Conservation (phyloP, 23 tunicate species). For the Pegea sp. region DNA sequence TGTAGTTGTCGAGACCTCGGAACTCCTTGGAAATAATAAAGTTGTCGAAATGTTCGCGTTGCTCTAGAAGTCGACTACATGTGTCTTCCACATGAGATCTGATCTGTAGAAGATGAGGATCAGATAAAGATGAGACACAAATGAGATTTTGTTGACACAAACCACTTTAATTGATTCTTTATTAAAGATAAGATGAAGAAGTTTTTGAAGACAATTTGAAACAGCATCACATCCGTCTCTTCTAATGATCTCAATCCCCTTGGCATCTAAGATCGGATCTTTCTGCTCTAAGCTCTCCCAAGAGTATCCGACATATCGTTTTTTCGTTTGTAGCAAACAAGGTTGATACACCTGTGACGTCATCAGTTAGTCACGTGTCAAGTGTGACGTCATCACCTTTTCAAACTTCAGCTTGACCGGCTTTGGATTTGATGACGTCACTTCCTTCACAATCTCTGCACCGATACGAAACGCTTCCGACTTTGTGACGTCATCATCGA, state of each 20-base stretch:
- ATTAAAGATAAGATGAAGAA: slow-evolving; percentile 33
- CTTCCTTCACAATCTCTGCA: slow-evolving; percentile 34
- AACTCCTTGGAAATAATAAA: slow-evolving; percentile 62
- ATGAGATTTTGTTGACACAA: neutral
- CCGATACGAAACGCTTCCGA: slow-evolving; percentile 52
- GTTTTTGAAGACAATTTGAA: slow-evolving; percentile 38
- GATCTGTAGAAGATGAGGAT: slow-evolving; percentile 10
- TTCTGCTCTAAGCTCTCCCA: slow-evolving; percentile 54
- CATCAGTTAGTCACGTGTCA: neutral
- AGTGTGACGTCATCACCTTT: slow-evolving; percentile 21
- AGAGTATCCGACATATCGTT: slow-evolving; percentile 81
- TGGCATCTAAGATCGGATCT: slow-evolving; percentile 81
- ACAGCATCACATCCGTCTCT: slow-evolving; percentile 82
- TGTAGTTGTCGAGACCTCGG: slow-evolving; percentile 58
- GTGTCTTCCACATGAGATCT: slow-evolving; percentile 31
- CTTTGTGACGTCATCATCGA: slow-evolving; percentile 46
- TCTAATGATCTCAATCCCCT: slow-evolving; percentile 87
- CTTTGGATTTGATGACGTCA: slow-evolving; percentile 45
- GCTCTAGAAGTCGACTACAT: slow-evolving; percentile 33
- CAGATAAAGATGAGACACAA: neutral
- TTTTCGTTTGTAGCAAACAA: slow-evolving; percentile 83
- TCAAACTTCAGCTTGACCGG: slow-evolving; percentile 84
- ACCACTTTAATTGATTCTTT: neutral
- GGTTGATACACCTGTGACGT: slow-evolving; percentile 64
- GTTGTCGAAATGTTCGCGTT: slow-evolving; percentile 18